phyloP scores from a whole-genome alignment of 2,797 vertebrate species.

The Hoplostethus mediterraneus region DNA sequence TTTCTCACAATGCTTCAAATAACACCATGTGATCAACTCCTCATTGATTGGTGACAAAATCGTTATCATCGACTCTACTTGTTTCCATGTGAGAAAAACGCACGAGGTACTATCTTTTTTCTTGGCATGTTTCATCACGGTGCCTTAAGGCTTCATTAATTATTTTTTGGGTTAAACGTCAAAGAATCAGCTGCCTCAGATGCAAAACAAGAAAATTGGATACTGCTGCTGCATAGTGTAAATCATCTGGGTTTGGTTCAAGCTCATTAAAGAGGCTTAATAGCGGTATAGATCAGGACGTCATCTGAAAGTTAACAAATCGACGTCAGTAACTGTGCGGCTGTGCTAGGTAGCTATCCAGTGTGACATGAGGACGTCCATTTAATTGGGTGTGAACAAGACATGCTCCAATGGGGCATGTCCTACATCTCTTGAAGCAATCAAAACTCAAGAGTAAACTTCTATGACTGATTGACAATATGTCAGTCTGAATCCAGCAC shows the following conservation, averaged over 20 bases:
- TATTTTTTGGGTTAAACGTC: not conserved
- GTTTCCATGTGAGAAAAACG: conserved; percentile 11
- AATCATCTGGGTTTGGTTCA: not conserved
- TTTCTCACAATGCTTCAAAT: conserved; percentile 52
- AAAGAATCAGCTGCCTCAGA: not conserved
- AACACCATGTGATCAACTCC: conserved; percentile 47
- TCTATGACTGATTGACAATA: conserved; percentile 48
- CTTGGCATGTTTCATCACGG: conserved; percentile 1
- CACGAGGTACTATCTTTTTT: not conserved
- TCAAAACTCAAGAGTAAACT: conserved; percentile 40
- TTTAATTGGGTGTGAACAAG: conserved; percentile 5
- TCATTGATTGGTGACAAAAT: conserved; percentile 59
- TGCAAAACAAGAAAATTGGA: not conserved
- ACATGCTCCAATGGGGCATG: conserved; percentile 26
- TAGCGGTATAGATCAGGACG: too few relatives aligned
- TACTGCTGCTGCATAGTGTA: too few relatives aligned
- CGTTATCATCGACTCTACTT: conserved; percentile 26
- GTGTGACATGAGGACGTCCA: not conserved
- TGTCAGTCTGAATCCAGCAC: conserved; percentile 43
- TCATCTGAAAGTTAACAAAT: too few relatives aligned
- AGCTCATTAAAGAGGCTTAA: not conserved
- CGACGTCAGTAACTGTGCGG: too few relatives aligned
- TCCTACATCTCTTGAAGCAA: conserved; percentile 22
- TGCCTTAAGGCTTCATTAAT: not conserved
- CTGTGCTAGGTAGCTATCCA: too few relatives aligned